These are phyloP conservation scores for Toxotes chatareus DNA, from an alignment of 2,113 vertebrate species.

Conservation along the genomic window DNA sequence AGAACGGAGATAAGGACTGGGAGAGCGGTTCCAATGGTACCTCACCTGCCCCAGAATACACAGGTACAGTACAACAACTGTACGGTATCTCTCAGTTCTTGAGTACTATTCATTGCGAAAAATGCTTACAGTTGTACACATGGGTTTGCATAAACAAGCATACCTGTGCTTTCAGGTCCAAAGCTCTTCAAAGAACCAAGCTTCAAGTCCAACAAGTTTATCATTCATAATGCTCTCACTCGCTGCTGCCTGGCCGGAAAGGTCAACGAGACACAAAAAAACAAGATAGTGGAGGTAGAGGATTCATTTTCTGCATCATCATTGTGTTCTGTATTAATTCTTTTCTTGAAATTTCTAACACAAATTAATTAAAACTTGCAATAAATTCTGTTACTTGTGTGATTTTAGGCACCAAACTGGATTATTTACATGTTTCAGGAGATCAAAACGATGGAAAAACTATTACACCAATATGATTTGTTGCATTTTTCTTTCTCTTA, in stretches of 20 bases:
- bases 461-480: background rate
- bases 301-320: background rate
- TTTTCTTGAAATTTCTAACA: background rate
- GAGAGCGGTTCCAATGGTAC: slow-evolving; percentile 87
- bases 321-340: background rate
- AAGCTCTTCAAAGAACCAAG: slow-evolving; percentile 94
- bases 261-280: slow-evolving; percentile 92
- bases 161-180: slow-evolving; percentile 81
- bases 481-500: background rate
- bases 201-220: slow-evolving; percentile 95
- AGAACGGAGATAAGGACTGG: slow-evolving; percentile 88
- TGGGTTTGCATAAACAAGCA: background rate
- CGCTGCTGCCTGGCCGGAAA: slow-evolving; percentile 94
- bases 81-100: background rate
- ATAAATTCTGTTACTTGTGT: background rate
- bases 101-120: background rate
- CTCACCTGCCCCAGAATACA: slow-evolving; percentile 90
- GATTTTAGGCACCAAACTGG: background rate
- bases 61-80: slow-evolving; percentile 78
- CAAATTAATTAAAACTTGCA: background rate
- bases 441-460: background rate
- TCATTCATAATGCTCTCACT: slow-evolving; percentile 92
- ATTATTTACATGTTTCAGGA: background rate
- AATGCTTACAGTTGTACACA: background rate
- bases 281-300: slow-evolving; percentile 90